Conservation (phyloP, 2,888 invertebrate genomes). For the Pammene fasciana region DNA sequence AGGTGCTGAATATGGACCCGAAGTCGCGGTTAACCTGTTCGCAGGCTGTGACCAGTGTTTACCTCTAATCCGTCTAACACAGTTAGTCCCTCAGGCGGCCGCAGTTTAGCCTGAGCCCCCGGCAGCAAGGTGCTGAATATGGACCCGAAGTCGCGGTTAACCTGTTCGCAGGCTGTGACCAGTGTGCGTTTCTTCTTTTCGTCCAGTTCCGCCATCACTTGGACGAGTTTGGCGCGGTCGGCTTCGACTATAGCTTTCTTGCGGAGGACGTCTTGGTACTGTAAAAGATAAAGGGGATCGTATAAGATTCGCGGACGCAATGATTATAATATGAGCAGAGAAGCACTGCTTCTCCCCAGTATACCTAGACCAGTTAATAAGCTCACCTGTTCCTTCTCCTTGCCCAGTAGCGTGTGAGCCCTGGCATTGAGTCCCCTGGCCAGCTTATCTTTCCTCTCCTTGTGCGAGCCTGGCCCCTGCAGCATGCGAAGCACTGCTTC, state of each 20-base stretch:
- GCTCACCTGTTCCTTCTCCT: no score
- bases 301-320: not conserved
- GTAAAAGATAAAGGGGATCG: slow-evolving; percentile 36
- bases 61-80: slow-evolving; percentile 95
- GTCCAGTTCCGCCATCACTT: slow-evolving; percentile 94
- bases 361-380: no score
- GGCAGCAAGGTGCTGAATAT: slow-evolving; percentile 96
- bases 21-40: slow-evolving; percentile 86
- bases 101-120: slow-evolving; percentile 94
- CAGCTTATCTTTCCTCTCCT: no score
- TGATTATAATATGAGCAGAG: no score
- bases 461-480: no score
- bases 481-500: no score
- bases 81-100: slow-evolving; percentile 87
- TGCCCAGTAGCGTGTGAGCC: no score
- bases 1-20: slow-evolving; percentile 95
- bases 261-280: slow-evolving; percentile 87
- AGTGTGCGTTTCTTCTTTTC: slow-evolving; percentile 94
- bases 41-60: slow-evolving; percentile 79
- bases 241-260: slow-evolving; percentile 88
- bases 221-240: slow-evolving; percentile 88
- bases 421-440: no score
- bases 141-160: slow-evolving; percentile 90
- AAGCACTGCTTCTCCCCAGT: no score
- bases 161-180: slow-evolving; percentile 89